Percentiles rank a stretch among this genome's conserved stretches.
These are phyloP conservation scores for Potorous gilbertii DNA, from an alignment of 2,797 vertebrate genomes.

Conservation along the genomic window DNA sequence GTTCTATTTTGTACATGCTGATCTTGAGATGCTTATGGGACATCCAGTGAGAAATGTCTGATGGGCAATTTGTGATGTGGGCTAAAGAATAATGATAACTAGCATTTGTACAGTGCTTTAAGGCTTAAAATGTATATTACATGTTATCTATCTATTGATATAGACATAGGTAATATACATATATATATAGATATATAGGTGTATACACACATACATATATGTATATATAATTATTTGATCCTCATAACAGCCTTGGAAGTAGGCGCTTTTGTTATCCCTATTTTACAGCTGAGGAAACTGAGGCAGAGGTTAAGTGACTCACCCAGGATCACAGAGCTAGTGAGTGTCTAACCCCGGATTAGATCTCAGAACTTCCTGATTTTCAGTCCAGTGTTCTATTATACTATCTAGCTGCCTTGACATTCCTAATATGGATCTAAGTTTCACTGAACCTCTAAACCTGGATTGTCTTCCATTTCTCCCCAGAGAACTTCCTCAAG, in stretches of 20 bases:
- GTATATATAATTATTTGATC: neutral
- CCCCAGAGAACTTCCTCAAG: neutral
- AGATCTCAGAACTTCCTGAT: neutral
- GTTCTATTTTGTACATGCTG: neutral
- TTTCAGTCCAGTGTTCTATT: neutral
- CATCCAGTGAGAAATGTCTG: neutral
- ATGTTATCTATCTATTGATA: neutral
- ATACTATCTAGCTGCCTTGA: neutral
- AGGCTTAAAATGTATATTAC: neutral
- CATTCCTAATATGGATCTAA: neutral
- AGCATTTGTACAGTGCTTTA: neutral
- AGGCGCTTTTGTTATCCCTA: neutral
- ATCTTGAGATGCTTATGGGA: neutral
- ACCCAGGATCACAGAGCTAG: neutral
- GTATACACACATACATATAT: neutral
- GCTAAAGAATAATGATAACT: neutral
- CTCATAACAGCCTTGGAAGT: neutral
- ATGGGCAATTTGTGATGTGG: neutral
- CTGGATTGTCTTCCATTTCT: neutral
- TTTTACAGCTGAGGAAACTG: neutral
- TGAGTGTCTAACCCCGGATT: neutral
- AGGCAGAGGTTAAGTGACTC: neutral
- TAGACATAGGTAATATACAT: neutral
- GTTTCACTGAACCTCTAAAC: neutral
- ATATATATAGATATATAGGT: neutral